These are phyloP conservation scores for Setipinna tenuifilis DNA, from an alignment of 2,797 vertebrate species.

Conservation along the genomic window DNA sequence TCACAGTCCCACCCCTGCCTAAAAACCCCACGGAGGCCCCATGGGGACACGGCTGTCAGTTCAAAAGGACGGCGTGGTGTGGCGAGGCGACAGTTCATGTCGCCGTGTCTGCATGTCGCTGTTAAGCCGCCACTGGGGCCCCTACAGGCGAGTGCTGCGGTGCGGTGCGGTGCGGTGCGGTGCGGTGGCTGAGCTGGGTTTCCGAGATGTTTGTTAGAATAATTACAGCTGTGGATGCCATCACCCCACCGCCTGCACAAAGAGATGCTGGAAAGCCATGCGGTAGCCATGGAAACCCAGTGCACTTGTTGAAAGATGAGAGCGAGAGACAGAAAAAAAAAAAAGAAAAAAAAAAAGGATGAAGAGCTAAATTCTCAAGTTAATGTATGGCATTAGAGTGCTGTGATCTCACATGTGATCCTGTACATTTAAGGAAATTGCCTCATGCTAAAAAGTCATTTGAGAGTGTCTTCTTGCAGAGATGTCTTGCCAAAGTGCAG, in stretches of 20 bases:
- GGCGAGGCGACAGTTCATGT: neutral
- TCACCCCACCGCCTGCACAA: constrained; percentile 47
- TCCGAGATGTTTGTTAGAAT: neutral
- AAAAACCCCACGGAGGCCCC: neutral
- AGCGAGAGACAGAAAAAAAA: neutral
- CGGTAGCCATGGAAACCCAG: constrained; percentile 50
- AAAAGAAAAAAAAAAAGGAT: constrained; percentile 13
- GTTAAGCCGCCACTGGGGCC: neutral
- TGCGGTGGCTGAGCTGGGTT: no score
- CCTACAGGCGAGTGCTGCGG: neutral
- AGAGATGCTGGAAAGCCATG: constrained; percentile 24
- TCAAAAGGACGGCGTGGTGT: neutral
- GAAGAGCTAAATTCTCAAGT: neutral
- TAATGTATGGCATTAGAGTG: neutral
- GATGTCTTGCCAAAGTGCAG: neutral
- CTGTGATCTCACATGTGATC: neutral
- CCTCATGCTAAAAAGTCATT: neutral
- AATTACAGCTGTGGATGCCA: constrained; percentile 55
- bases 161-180: neutral
- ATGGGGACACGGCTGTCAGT: neutral
- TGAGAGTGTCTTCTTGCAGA: neutral
- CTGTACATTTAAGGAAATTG: neutral
- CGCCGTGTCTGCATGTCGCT: neutral
- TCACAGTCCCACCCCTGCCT: neutral
- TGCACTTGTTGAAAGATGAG: constrained; percentile 41